Evolutionary conservation across 2,113 vertebrate species (phyloP).

Genomic region (Ptyas mucosa): DNA sequence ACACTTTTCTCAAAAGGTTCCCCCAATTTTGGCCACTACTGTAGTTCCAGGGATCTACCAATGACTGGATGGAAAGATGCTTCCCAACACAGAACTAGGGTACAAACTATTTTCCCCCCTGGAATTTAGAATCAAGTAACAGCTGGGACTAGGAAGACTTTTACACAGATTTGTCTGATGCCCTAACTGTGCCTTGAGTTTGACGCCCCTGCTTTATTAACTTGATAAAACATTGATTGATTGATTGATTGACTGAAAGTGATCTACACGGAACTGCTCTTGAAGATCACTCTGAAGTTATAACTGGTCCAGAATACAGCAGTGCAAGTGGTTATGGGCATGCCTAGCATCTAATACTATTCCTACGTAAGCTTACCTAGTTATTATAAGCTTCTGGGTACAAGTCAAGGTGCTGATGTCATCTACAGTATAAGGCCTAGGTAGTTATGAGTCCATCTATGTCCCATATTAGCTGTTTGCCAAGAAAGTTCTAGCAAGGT

Average conservation of each 20-base stretch:
- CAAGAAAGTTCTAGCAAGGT: background rate
- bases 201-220: too few species aligned
- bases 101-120: background rate
- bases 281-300: background rate
- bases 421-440: too few species aligned
- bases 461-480: too few species aligned
- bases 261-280: background rate
- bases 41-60: background rate
- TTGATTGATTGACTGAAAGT: background rate
- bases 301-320: background rate
- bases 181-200: background rate
- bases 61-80: background rate
- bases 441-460: too few species aligned
- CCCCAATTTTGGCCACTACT: too few species aligned
- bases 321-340: background rate
- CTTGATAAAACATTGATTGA: too few species aligned
- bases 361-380: too few species aligned
- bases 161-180: background rate
- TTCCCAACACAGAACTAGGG: background rate
- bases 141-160: background rate
- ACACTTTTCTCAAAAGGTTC: too few species aligned
- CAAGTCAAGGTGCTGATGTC: too few species aligned
- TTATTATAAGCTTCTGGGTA: too few species aligned
- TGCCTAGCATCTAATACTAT: background rate
- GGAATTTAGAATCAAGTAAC: background rate